Base-by-base conservation (phyloP, 2,113 vertebrate genomes). In the Pavo muticus region DNA sequence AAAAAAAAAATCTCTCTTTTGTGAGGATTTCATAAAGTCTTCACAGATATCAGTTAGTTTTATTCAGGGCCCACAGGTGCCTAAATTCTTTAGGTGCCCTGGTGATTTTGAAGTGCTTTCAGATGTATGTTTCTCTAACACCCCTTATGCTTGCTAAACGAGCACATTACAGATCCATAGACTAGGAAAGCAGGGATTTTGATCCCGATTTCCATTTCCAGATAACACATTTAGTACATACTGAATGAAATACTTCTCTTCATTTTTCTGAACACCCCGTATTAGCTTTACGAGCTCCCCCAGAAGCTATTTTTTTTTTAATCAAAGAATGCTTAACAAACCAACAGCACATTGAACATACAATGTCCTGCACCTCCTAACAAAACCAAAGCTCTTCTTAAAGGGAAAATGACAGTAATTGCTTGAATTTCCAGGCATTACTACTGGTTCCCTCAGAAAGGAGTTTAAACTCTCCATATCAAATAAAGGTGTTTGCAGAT, bases 1-100 rank as follows among this genome's bases (percentile, higher is more conserved):
- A 52, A 50, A 52, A 52, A 14, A 25, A 83, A 96, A 95, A 91
- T 91, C 86, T 35, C 35, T 35, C 93, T 87, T 94, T 94, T 95
- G 89, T 97, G 59, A 2, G 8, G 84, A 91, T 89, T 96, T 94
- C 84, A 92, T 89, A 68, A 92, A 91, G 75, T 91, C 82, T 85
- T 80, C 71, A 67, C 93, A 94, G 63, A 89, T 91, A 96, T 17
- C 71, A 93, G 78, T 82, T 89, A 82, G 89, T 39, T 91, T 92
- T 91, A 94, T 89, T 91, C 91, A 92, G 37, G 21, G 59, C 27
- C 70, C 79, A 92, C 77, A 94, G 87, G 84, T 92, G 87, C 78
- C 82, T 76, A 71, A 73, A 94, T 92, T 91, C 91, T 50, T 96
- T 40, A 52, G 63, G 65, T 84, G 59, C 54, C 23, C 67, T 54